Conservation (phyloP, 2,113 vertebrate genomes). For the Colinus virginianus region DNA sequence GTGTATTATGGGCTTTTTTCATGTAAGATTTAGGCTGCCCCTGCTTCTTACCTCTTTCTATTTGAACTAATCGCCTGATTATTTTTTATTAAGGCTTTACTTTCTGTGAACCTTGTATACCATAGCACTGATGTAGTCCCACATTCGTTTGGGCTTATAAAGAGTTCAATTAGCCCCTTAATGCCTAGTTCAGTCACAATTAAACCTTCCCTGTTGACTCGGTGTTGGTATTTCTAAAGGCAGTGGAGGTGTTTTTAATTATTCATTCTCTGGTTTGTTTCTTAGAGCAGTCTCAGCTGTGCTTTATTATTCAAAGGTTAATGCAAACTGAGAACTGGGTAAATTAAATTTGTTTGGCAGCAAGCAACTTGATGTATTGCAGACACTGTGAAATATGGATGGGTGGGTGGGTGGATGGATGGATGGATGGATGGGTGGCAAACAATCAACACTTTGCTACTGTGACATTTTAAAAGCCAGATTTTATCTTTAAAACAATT, state of each 20-base stretch:
- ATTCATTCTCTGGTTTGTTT: constrained; percentile 80
- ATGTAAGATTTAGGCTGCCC: not conserved
- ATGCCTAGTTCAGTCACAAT: constrained; percentile 74
- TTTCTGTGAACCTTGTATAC: constrained; percentile 35
- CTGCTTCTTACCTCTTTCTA: constrained; percentile 27
- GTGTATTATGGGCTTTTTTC: not conserved
- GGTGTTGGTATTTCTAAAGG: constrained; percentile 72
- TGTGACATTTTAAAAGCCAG: constrained; percentile 38
- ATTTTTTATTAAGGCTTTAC: constrained; percentile 10
- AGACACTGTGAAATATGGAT: constrained; percentile 33
- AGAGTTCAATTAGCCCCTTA: constrained; percentile 77
- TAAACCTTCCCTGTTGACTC: constrained; percentile 71
- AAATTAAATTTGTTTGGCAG: constrained; percentile 78
- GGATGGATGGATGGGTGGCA: not conserved
- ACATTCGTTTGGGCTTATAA: constrained; percentile 70
- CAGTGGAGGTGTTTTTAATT: constrained; percentile 81
- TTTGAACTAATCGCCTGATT: constrained; percentile 43
- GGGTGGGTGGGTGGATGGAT: not conserved
- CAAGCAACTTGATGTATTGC: constrained; percentile 29
- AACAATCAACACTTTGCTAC: not conserved
- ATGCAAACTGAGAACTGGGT: constrained; percentile 77
- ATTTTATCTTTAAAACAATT: constrained; percentile 61
- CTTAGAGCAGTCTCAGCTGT: constrained; percentile 81
- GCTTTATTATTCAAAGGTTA: constrained; percentile 83
- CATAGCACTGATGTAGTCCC: constrained; percentile 22